Conservation (phyloP, 2,888 invertebrate species). For the Pyrocoelia pectoralis region DNA sequence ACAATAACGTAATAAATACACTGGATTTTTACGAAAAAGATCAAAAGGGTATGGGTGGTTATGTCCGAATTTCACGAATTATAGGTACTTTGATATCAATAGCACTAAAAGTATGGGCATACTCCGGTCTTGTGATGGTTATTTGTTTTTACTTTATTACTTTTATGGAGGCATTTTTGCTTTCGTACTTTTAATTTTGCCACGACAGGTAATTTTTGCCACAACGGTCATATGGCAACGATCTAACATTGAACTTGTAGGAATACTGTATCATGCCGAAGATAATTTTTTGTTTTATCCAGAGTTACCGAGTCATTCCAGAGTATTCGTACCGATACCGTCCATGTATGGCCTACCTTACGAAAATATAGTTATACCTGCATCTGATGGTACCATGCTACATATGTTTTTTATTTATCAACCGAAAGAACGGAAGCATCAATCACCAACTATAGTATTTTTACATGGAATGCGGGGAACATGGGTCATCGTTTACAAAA, state of each 20-base stretch:
- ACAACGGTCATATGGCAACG: background rate
- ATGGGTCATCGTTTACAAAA: conserved; percentile 93
- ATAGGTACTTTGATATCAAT: conserved; percentile 62
- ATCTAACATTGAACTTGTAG: conserved; percentile 60
- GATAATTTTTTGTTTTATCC: conserved; percentile 90
- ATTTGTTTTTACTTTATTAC: conserved; percentile 82
- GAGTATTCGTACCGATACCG: conserved; percentile 88
- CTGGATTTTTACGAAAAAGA: conserved; percentile 19
- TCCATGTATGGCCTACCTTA: conserved; percentile 86
- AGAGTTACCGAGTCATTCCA: conserved; percentile 86
- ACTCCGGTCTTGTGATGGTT: conserved; percentile 76
- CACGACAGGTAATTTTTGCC: conserved; percentile 68
- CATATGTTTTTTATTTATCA: conserved; percentile 87
- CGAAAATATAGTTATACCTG: conserved; percentile 81
- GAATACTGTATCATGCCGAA: conserved; percentile 84
- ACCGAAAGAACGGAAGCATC: conserved; percentile 69
- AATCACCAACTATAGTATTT: conserved; percentile 85
- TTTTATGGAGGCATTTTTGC: conserved; percentile 81
- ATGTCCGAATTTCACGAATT: conserved; percentile 56
- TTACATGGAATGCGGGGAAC: conserved; percentile 97
- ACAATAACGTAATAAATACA: conserved; percentile 9
- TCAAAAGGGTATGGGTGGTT: conserved; percentile 53
- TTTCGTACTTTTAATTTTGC: conserved; percentile 74
- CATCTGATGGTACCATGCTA: conserved; percentile 77
- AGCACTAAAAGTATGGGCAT: conserved; percentile 78